A percentile compares a stretch with the other conserved stretches of the same genome.
Evolutionary conservation across 2,797 vertebrate species (phyloP).

Genomic region (Tragopan temminckii): DNA sequence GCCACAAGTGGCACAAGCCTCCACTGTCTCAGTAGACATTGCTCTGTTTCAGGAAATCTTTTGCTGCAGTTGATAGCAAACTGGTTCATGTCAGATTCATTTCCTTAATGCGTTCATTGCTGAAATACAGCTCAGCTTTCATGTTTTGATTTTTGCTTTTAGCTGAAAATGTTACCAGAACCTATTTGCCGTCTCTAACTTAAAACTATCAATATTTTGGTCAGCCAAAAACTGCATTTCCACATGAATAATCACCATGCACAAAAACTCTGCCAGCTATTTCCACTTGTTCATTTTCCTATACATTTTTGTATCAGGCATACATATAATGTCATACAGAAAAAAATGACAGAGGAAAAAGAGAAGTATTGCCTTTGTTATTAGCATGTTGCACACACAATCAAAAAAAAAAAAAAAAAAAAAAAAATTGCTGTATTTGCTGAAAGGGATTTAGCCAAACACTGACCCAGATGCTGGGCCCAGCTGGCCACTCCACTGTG

Average conservation of each 20-base stretch:
- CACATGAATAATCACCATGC: background rate
- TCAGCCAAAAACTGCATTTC: background rate
- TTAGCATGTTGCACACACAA: background rate
- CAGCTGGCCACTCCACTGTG: accelerated
- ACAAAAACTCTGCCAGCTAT: background rate
- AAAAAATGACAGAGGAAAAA: background rate
- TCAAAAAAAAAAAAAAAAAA: background rate
- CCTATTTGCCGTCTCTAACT: background rate
- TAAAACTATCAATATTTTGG: background rate
- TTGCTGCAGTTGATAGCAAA: background rate
- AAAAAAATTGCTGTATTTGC: background rate
- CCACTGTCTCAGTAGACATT: background rate
- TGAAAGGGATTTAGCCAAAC: background rate
- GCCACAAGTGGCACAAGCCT: background rate
- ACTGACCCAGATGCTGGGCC: too few species aligned
- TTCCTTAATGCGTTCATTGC: background rate
- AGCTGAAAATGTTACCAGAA: background rate
- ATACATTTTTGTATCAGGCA: background rate
- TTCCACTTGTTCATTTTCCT: background rate
- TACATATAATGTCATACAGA: background rate
- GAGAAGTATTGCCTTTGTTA: background rate
- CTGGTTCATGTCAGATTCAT: background rate
- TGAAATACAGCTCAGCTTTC: background rate
- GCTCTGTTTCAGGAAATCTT: background rate
- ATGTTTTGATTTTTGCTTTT: background rate